Evolutionary conservation across 2,113 vertebrate species (phyloP), one percentile per base, ranked within the genome.

Genomic region (Brachyistius frenatus): DNA sequence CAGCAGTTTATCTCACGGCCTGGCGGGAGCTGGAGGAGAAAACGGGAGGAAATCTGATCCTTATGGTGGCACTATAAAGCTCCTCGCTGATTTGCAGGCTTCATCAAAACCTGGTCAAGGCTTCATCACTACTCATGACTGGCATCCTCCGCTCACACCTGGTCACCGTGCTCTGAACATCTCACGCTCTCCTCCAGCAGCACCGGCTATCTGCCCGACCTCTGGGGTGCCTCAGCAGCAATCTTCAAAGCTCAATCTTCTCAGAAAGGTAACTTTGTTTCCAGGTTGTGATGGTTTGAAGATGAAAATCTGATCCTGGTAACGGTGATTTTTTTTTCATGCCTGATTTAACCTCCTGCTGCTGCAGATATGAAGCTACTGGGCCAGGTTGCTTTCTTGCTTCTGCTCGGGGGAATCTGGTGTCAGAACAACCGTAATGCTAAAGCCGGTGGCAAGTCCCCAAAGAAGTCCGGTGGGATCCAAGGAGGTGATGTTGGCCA

Each of bases 11-110:
- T 89, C 90, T 80, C 86, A 49, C 10, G 83, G 5, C 61, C 66
- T 91, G 91, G 88, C 93, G 84, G 78, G 71, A 85, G 87, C 80
- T 94, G 89, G 84, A 86, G 75, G 83, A 83, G 79, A 92, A 91
- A 91, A 92, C 72, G 82, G 79, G 90, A 83, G 91, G 86, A 93
- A 94, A 91, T 83, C 47, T 82, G 71, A 90, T 93, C 93, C 88
- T 83, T 92, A 92, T 41, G 71, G 80, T 91, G 89, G 83, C 86
- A 90, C 86, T 91, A 95, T 90, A 79, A 69, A 94, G 92, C 85
- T 85, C 60, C 72, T 89, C 23, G 76, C 86, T 87, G 84, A 92
- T 89, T 88, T 80, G 65, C 62, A 88, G 87, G 61, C 78, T 88
- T 88, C 86, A 89, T 72, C 81, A 84, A 86, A 86, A 87, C 69